Conservation (phyloP, 2,888 invertebrate species). For the Xanthorhoe designata region DNA sequence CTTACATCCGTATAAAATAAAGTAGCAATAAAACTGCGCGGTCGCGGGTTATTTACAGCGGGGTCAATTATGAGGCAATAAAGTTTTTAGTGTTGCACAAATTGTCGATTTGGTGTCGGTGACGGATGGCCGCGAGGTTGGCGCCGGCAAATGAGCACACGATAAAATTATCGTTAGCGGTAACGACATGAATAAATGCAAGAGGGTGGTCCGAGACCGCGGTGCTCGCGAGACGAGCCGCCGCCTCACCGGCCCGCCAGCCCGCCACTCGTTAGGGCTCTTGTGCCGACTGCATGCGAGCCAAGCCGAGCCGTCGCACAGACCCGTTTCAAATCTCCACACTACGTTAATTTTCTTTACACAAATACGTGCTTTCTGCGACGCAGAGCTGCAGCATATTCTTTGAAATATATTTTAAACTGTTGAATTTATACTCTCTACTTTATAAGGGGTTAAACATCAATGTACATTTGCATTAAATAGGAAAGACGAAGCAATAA, state of each 20-base stretch:
- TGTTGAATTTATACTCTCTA: conserved; percentile 8
- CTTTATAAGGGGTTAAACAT: neutral
- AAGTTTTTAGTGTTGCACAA: conserved; percentile 84
- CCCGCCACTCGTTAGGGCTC: conserved; percentile 74
- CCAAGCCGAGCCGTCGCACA: conserved; percentile 30
- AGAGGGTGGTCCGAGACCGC: conserved; percentile 76
- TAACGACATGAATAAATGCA: conserved; percentile 87
- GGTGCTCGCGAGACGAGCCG: conserved; percentile 59
- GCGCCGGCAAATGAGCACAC: conserved; percentile 86
- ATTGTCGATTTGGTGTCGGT: conserved; percentile 82
- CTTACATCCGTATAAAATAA: conserved; percentile 56
- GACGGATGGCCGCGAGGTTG: conserved; percentile 82
- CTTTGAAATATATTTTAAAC: conserved; percentile 26
- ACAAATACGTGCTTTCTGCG: conserved; percentile 34
- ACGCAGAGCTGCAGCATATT: conserved; percentile 36
- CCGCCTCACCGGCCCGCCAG: conserved; percentile 48
- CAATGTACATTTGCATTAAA: neutral
- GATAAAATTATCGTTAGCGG: conserved; percentile 87
- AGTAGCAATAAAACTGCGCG: conserved; percentile 62
- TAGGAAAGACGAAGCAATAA: neutral
- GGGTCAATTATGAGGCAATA: conserved; percentile 83
- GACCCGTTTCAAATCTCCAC: conserved; percentile 47
- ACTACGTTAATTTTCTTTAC: conserved; percentile 50
- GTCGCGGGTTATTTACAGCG: conserved; percentile 70
- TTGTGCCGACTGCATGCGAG: conserved; percentile 62